Evolutionary conservation across 2,113 vertebrate genomes (phyloP).

Genomic region (Cinclus mexicanus): DNA sequence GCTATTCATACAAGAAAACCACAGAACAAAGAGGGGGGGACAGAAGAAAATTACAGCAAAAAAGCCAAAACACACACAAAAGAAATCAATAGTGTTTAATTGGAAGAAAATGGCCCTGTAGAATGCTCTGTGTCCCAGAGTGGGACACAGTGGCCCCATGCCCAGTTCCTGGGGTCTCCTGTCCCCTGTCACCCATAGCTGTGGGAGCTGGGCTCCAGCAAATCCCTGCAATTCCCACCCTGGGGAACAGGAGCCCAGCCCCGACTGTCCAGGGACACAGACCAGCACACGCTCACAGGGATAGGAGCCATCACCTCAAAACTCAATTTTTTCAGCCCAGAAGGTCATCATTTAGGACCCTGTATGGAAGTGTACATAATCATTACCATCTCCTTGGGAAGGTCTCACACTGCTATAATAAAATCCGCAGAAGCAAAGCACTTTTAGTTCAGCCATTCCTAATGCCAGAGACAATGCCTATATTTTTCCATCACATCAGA

Average conservation of each 20-base stretch:
- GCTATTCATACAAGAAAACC: not conserved
- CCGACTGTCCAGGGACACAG: accelerated
- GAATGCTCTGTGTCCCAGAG: not conserved
- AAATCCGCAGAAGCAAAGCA: not conserved
- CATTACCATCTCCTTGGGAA: not conserved
- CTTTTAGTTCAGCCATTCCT: not conserved
- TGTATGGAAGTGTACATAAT: accelerated
- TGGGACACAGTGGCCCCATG: not conserved
- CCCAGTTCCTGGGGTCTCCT: not conserved
- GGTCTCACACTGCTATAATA: not conserved
- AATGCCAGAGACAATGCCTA: constrained; percentile 30
- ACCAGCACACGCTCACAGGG: accelerated
- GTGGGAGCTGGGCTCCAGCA: not conserved
- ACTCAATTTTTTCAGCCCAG: not conserved
- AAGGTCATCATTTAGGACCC: not conserved
- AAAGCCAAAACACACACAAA: not conserved
- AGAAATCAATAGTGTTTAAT: not conserved
- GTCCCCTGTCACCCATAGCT: not conserved
- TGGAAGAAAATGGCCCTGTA: not conserved
- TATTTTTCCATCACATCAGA: constrained; percentile 49
- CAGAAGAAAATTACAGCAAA: not conserved
- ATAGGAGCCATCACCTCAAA: not conserved
- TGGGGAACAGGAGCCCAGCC: not conserved
- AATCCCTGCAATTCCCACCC: not conserved
- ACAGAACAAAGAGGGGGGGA: not conserved